Percentiles rank a stretch among this genome's conserved stretches.
Conservation (phyloP, 1,140 invertebrate species). For the Drosophila subpulchrella region DNA sequence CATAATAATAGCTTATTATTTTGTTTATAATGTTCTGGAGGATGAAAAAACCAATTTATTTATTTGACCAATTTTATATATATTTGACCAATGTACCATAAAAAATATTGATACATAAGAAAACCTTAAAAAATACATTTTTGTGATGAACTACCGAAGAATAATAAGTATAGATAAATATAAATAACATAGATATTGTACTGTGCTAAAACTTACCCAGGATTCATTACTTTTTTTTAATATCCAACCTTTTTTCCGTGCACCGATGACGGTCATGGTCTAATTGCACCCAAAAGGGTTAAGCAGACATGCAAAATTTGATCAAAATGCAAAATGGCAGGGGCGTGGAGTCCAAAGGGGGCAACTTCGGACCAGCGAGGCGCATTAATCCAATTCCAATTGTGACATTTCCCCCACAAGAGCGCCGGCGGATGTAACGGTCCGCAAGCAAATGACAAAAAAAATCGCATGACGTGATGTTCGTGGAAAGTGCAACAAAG, state of each 20-base stretch:
- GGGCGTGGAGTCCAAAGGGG: conserved; percentile 1
- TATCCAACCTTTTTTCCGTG: conserved; percentile 1
- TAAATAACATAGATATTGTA: too few relatives aligned
- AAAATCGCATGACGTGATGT: conserved; percentile 62
- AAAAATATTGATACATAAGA: too few relatives aligned
- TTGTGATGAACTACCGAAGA: too few relatives aligned
- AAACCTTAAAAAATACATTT: too few relatives aligned
- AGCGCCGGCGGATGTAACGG: conserved; percentile 78
- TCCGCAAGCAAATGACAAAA: conserved; percentile 74
- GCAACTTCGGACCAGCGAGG: conserved; percentile 36
- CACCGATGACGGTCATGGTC: conserved; percentile 62
- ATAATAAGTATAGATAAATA: too few relatives aligned
- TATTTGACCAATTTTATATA: too few relatives aligned
- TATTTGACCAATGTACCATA: too few relatives aligned
- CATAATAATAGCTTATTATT: too few relatives aligned
- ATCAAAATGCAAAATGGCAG: conserved; percentile 27
- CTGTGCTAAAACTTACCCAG: too few relatives aligned
- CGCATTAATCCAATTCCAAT: conserved; percentile 77
- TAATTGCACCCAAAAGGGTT: conserved; percentile 76
- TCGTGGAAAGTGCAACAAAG: conserved; percentile 64
- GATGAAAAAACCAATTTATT: too few relatives aligned
- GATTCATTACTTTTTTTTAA: background rate
- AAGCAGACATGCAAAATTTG: conserved; percentile 72
- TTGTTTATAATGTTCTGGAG: too few relatives aligned
- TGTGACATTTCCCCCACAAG: conserved; percentile 22